phyloP scores from a whole-genome alignment of 2,113 vertebrate species.

The Microtus pennsylvanicus region DNA sequence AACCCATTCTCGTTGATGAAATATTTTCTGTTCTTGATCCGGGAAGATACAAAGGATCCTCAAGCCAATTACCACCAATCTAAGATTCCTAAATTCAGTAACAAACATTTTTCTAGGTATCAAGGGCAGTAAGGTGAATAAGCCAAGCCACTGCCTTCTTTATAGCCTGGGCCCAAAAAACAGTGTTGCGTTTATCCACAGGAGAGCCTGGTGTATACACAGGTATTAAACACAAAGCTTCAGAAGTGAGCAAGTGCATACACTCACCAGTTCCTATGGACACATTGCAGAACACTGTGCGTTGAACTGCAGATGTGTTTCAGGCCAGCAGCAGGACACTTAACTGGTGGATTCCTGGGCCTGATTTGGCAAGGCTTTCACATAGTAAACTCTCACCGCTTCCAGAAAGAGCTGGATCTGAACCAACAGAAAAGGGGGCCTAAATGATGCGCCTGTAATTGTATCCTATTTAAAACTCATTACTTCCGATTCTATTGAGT shows the following conservation, averaged over 20 bases:
- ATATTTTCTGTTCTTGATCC: conserved; percentile 22
- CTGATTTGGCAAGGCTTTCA: conserved; percentile 42
- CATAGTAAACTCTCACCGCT: conserved; percentile 26
- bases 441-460: conserved; percentile 58
- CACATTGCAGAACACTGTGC: not conserved
- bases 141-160: not conserved
- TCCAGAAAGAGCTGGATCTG: conserved; percentile 39
- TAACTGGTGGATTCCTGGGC: not conserved
- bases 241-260: not conserved
- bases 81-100: conserved; percentile 32
- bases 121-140: not conserved
- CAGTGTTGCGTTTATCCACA: not conserved
- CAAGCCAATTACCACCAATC: not conserved
- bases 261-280: conserved; percentile 1
- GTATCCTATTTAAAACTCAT: conserved; percentile 67
- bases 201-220: not conserved
- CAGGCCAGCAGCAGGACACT: not conserved
- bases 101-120: not conserved
- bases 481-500: conserved; percentile 50
- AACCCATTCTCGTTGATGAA: not conserved
- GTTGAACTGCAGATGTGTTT: conserved; percentile 52
- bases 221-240: not conserved
- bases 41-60: not conserved
- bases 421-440: conserved; percentile 33
- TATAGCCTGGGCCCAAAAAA: not conserved